These are phyloP conservation scores for Scortum barcoo DNA, from an alignment of 2,113 vertebrate genomes.

Conservation along the genomic window DNA sequence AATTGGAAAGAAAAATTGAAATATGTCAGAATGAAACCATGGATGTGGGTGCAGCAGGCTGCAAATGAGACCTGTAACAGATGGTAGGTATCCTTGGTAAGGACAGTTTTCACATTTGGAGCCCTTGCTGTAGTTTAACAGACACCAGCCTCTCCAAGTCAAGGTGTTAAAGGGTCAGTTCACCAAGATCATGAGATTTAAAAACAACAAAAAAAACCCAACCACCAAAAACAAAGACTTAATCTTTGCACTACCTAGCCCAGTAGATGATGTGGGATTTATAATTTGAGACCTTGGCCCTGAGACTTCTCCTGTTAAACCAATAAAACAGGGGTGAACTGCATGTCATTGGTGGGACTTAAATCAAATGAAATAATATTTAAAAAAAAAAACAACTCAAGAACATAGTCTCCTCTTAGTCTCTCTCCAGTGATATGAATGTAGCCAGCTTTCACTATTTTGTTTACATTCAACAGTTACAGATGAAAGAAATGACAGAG, in stretches of 20 bases:
- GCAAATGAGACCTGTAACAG: slow-evolving; percentile 51
- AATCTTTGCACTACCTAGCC: background rate
- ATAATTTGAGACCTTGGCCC: background rate
- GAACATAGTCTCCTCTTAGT: too few relatives aligned
- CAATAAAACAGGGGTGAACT: background rate
- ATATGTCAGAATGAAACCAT: background rate
- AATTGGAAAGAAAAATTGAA: background rate
- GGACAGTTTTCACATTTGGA: slow-evolving; percentile 52
- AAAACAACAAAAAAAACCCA: too few relatives aligned
- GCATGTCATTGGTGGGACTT: background rate
- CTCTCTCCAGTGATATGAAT: background rate
- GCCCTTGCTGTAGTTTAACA: slow-evolving; percentile 55
- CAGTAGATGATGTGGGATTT: slow-evolving; percentile 12
- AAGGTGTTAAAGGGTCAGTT: slow-evolving; percentile 23
- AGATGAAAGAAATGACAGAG: background rate
- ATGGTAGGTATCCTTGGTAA: slow-evolving; percentile 44
- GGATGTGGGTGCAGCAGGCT: slow-evolving; percentile 7
- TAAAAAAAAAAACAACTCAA: too few relatives aligned
- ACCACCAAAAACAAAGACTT: too few relatives aligned
- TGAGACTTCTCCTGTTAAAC: background rate
- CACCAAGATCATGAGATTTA: background rate
- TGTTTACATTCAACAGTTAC: background rate
- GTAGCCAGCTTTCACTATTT: background rate
- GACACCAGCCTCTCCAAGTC: slow-evolving; percentile 47
- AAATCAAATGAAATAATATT: background rate